phyloP scores from a whole-genome alignment of 1,140 invertebrate genomes.

The Caenorhabditis brenneri region DNA sequence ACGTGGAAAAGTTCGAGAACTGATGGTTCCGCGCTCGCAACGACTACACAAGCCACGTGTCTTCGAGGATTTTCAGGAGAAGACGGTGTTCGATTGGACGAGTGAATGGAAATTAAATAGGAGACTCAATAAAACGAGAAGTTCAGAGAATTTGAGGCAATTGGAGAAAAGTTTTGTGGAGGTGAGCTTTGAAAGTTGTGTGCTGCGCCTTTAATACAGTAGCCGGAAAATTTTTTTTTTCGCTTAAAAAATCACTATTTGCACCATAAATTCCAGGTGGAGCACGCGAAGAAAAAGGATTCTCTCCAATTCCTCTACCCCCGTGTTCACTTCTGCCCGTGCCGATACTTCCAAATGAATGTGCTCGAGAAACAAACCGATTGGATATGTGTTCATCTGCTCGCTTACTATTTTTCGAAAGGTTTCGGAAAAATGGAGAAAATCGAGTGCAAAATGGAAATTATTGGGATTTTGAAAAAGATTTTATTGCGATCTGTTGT shows the following conservation, averaged over 20 bases:
- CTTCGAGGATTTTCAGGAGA: conserved; percentile 7
- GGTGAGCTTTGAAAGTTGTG: not conserved
- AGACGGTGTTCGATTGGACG: conserved; percentile 9
- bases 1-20: conserved; percentile 11
- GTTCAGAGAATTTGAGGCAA: not conserved
- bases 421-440: not conserved
- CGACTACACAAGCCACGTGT: not conserved
- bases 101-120: not conserved
- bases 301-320: not conserved
- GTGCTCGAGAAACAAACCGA: not conserved
- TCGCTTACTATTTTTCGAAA: not conserved
- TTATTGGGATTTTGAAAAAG: not conserved
- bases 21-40: not conserved
- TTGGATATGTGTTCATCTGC: conserved; percentile 8
- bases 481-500: not conserved
- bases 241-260: not conserved
- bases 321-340: not conserved
- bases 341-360: not conserved
- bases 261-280: not conserved
- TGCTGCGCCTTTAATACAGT: too few relatives aligned
- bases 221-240: too few relatives aligned
- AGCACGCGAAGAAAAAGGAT: not conserved
- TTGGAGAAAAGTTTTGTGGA: not conserved
- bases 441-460: not conserved
- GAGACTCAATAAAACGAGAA: not conserved